Base-by-base conservation (phyloP, 2,113 vertebrate genomes). In the Sander vitreus region DNA sequence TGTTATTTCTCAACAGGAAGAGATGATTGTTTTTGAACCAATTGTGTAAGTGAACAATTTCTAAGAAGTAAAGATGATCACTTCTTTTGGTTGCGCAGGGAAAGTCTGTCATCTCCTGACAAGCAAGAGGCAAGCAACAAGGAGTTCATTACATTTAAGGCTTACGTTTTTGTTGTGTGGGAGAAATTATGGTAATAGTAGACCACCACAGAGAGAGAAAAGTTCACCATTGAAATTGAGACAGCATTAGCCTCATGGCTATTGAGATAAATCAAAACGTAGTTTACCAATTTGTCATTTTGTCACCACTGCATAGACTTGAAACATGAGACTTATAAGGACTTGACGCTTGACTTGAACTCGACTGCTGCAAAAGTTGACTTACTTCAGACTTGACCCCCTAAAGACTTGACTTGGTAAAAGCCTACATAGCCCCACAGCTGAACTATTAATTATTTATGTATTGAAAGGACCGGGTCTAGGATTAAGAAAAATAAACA, bases 11-110 rank as follows among this genome's bases (percentile, higher is more conserved):
- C 72, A 88, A 91, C 71, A 76, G 25, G 50, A 79, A 10, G 33
- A 57, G 75, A 54, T 71, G 75, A 63, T 27, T 81, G 64, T 79
- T 76, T 69, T 69, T 13, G 18, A 70, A 50, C 21, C 16, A 27
- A 85, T 92, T 89, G 73, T 43, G 86, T 43, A 91, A 90, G 48
- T 62, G 21, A 74, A 66, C 5, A 51, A 85, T 80, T 91, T 91
- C 78, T 54, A 82, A 82, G 81, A 88, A 92, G 11, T 60, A 62
- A 47, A 54, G 23, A 72, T 21, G 50, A 84, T 60, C 12, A 53
- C 23, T 85, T 83, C 86, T 73, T 66, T 60, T 8, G 15, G 1
- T 62, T 78, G 30, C 3, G 30, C 45, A 59, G 39, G 51, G 43
- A 18, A 10, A 73, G 16, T 48, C 14, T 83, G 67, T 84, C 45